Evolutionary conservation across 2,888 invertebrate species (phyloP).

Genomic region (Merodon equestris): DNA sequence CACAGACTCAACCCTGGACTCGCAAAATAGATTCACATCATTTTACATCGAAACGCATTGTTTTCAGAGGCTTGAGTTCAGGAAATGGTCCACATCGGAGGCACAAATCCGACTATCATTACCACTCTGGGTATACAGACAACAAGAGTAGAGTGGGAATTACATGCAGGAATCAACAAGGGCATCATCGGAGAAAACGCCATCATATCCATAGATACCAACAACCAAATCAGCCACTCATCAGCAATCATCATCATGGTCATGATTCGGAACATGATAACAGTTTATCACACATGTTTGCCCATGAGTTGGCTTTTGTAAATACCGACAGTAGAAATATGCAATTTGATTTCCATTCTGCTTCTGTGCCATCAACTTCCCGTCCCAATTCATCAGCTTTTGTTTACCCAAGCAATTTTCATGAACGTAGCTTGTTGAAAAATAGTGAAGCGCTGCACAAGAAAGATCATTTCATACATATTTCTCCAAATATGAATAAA

Average conservation of each 20-base stretch:
- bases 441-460: constrained; percentile 1
- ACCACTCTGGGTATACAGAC: constrained; percentile 46
- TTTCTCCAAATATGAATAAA: constrained; percentile 34
- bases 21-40: constrained; percentile 38
- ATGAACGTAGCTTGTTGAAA: constrained; percentile 24
- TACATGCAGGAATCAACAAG: constrained; percentile 24
- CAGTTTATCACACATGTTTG: constrained; percentile 4
- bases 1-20: constrained; percentile 29
- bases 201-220: constrained; percentile 52
- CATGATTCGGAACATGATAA: constrained; percentile 7
- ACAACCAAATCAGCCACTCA: constrained; percentile 27
- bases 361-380: constrained; percentile 19
- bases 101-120: constrained; percentile 42
- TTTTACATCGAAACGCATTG: constrained; percentile 34
- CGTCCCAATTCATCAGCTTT: constrained; percentile 11
- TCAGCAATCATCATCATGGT: constrained; percentile 2
- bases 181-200: constrained; percentile 47
- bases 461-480: constrained; percentile 27
- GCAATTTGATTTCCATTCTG: not conserved
- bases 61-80: not conserved
- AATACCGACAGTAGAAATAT: constrained; percentile 1
- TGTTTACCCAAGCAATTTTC: constrained; percentile 24
- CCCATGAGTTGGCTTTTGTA: not conserved
- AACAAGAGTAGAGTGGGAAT: constrained; percentile 35
- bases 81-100: constrained; percentile 18